A percentile compares a stretch with the other conserved stretches of the same genome.
phyloP scores from a whole-genome alignment of 2,797 vertebrate species.

The Malacoraja senta region DNA sequence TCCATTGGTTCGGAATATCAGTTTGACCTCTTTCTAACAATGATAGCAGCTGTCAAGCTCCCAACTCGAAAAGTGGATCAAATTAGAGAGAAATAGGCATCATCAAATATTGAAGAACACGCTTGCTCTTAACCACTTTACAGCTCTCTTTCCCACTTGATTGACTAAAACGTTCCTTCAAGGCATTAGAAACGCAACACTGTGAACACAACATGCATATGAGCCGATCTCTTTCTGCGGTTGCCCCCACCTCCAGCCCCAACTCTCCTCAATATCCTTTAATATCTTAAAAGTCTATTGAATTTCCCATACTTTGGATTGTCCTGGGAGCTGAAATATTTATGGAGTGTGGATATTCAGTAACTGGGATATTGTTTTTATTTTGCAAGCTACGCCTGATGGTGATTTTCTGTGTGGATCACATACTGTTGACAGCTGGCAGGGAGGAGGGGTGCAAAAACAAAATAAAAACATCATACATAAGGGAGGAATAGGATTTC shows the following conservation, averaged over 20 bases:
- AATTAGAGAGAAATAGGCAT: slow-evolving; percentile 22
- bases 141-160: background rate
- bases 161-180: slow-evolving; percentile 14
- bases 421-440: slow-evolving; percentile 62
- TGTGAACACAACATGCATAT: background rate
- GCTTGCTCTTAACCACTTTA: background rate
- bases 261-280: background rate
- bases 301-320: background rate
- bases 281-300: slow-evolving; percentile 18
- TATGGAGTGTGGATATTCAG: slow-evolving; percentile 49
- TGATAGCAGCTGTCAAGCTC: slow-evolving; percentile 48
- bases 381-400: slow-evolving; percentile 57
- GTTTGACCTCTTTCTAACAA: slow-evolving; percentile 47
- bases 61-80: slow-evolving; percentile 35
- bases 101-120: slow-evolving; percentile 36
- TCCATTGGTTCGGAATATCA: slow-evolving; percentile 43
- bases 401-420: slow-evolving; percentile 61
- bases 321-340: slow-evolving; percentile 24
- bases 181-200: background rate
- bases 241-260: background rate
- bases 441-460: slow-evolving; percentile 45
- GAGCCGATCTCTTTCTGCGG: background rate
- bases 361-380: slow-evolving; percentile 55
- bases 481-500: slow-evolving; percentile 50
- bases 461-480: slow-evolving; percentile 52